phyloP scores from a whole-genome alignment of 2,888 invertebrate genomes.

The Orthonevra nobilis region DNA sequence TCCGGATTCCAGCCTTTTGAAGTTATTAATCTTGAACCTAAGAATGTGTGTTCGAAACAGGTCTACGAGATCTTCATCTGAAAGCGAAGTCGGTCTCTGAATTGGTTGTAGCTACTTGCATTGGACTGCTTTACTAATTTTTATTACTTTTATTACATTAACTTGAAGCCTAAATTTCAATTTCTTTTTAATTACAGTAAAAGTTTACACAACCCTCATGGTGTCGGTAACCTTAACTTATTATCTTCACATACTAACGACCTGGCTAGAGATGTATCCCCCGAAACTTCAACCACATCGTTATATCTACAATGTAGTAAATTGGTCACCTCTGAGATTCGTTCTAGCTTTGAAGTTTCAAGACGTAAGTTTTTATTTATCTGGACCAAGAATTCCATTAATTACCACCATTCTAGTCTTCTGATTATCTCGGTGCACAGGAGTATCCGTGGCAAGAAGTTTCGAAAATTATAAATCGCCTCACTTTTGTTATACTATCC shows the following conservation, averaged over 20 bases:
- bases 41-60: no score
- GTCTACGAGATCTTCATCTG: no score
- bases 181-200: constrained; percentile 72
- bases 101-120: no score
- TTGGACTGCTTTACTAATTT: no score
- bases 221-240: constrained; percentile 74
- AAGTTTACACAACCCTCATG: constrained; percentile 75
- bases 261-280: constrained; percentile 77
- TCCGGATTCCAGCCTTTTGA: no score
- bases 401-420: no score
- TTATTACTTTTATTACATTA: neutral
- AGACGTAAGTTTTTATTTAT: constrained; percentile 74
- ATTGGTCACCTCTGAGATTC: constrained; percentile 73
- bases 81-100: no score
- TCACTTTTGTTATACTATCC: constrained; percentile 71
- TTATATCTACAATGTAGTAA: constrained; percentile 72
- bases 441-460: constrained; percentile 77
- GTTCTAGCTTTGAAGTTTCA: constrained; percentile 74
- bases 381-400: no score
- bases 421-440: constrained; percentile 73
- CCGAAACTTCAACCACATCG: constrained; percentile 73
- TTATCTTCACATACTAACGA: constrained; percentile 74
- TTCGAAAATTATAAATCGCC: constrained; percentile 75
- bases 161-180: neutral
- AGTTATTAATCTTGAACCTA: no score